Evolutionary conservation across 1,140 invertebrate species (phyloP).

Genomic region (Magallana gigas): DNA sequence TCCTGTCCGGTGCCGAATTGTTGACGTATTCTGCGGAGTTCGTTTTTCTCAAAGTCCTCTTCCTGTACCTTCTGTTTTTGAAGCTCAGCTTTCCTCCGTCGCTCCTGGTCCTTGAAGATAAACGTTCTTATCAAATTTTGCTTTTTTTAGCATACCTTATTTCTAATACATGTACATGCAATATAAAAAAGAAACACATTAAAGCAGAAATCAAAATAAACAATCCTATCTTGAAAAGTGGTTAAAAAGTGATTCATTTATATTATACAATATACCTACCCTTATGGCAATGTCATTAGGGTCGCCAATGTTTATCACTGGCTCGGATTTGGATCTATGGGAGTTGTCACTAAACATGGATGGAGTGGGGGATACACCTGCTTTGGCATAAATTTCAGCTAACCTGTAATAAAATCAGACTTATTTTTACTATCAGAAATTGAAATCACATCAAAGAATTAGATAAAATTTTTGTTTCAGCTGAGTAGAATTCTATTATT

Average conservation of each 20-base stretch:
- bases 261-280: slow-evolving; percentile 46
- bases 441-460: too few species aligned
- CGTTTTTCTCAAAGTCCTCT: slow-evolving; percentile 43
- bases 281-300: slow-evolving; percentile 65
- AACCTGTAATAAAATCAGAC: slow-evolving; percentile 37
- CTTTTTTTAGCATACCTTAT: not conserved
- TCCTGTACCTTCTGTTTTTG: slow-evolving; percentile 40
- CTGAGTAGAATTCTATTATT: too few species aligned
- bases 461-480: too few species aligned
- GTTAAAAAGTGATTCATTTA: too few species aligned
- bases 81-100: slow-evolving; percentile 39
- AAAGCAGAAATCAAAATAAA: not conserved
- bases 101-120: slow-evolving; percentile 25
- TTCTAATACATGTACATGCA: too few species aligned
- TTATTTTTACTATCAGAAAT: too few species aligned
- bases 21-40: slow-evolving; percentile 60
- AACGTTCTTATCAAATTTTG: too few species aligned
- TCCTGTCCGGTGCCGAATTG: slow-evolving; percentile 65
- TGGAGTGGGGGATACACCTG: slow-evolving; percentile 45
- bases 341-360: slow-evolving; percentile 26
- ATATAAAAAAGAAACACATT: too few species aligned
- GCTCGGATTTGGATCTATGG: slow-evolving; percentile 41
- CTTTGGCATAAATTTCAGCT: slow-evolving; percentile 50
- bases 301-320: slow-evolving; percentile 56
- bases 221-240: not conserved